Conservation (phyloP, 2,888 invertebrate genomes). For the Plusia festucae region DNA sequence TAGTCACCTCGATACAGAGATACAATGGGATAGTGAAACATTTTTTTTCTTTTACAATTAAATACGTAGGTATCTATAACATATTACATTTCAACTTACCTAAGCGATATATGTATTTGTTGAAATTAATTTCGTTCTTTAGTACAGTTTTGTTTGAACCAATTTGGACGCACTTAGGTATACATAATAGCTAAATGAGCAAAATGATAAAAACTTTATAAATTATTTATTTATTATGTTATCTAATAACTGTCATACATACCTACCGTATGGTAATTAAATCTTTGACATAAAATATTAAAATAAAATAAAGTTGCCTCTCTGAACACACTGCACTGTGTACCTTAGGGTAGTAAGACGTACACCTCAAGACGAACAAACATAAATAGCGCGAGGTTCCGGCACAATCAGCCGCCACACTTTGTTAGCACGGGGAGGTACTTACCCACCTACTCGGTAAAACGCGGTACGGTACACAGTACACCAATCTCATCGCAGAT, state of each 20-base stretch:
- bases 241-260: too few relatives aligned
- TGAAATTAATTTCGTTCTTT: too few relatives aligned
- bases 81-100: too few relatives aligned
- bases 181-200: too few relatives aligned
- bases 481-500: neutral
- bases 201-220: too few relatives aligned
- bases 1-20: slow-evolving; percentile 9
- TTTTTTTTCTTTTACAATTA: too few relatives aligned
- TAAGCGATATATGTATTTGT: too few relatives aligned
- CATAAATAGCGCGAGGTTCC: slow-evolving; percentile 86
- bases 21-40: neutral
- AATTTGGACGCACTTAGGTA: too few relatives aligned
- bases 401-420: slow-evolving; percentile 79
- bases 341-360: slow-evolving; percentile 45
- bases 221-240: too few relatives aligned
- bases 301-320: slow-evolving; percentile 1
- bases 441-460: slow-evolving; percentile 2
- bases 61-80: too few relatives aligned
- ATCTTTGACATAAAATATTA: neutral
- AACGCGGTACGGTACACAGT: slow-evolving; percentile 23
- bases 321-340: slow-evolving; percentile 24
- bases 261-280: too few relatives aligned
- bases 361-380: slow-evolving; percentile 82
- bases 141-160: too few relatives aligned
- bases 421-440: slow-evolving; percentile 60